Base-by-base conservation (phyloP, 2,888 invertebrate species). In the Cacoxenus indagator region DNA sequence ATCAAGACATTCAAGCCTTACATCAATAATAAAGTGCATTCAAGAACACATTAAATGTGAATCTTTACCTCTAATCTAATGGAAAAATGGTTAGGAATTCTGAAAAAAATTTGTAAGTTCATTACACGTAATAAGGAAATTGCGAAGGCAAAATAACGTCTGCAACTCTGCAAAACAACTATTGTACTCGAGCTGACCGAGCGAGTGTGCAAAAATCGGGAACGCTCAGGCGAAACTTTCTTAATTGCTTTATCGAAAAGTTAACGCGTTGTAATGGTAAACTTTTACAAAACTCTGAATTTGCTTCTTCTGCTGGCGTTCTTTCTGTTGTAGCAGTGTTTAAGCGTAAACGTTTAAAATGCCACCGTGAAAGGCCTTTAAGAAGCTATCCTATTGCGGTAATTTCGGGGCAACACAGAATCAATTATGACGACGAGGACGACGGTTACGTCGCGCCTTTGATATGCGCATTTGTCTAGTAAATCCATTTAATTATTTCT, bases 41-140 rank as follows among this genome's bases (percentile, higher is more conserved):
- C 5, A 37, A 37, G 2, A 37, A 37, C 37, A 37, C 37, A 37
- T 11, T 1, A 4, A 37, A 37, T 37, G 37, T 1, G 14, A 37
- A 37, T 37, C 14, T 31, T 37, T 37, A 8, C 9, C 37, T 11
- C 37, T 37, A 8, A 37, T 14, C 8, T 37, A 37, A 37, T 37
- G 37, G 8, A 37, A 37, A 37, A 37, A 14, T 37, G 1, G 37
- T 37, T 37, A 11, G 9, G 22, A 62, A 45, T 26, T 62, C 11
- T 22, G 24, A 62, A 43, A 9, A 62, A 62, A 62, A 24, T 43
- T 6, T 4, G 8, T 31, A 62, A 62, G 43, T 62, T 62, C 45
- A 62, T 62, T 62, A n/a, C n/a, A n/a, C n/a, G n/a, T n/a, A 62
- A 62, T 45, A 62, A 62, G 61, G 61, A 62, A 62, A 45, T 62